Evolutionary conservation across 2,113 vertebrate species (phyloP).

Genomic region (Psittacula cyanocephala): DNA sequence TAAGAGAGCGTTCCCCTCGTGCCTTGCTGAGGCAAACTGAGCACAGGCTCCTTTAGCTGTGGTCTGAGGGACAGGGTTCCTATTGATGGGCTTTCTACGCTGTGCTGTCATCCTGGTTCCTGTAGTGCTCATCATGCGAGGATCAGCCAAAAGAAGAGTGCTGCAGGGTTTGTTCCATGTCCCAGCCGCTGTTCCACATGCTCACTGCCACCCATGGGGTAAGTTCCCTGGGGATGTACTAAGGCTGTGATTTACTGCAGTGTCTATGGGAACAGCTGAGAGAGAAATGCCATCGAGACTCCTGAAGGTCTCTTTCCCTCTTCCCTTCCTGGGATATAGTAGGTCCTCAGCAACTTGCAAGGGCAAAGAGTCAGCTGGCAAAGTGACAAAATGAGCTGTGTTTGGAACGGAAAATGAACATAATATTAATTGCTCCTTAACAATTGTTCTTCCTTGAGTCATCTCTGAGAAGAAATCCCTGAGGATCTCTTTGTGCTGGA

Average conservation of each 20-base stretch:
- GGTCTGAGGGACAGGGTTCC: neutral
- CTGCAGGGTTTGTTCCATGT: accelerated
- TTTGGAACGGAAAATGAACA: neutral
- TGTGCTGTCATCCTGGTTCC: neutral
- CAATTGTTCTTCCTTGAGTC: neutral
- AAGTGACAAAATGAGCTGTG: neutral
- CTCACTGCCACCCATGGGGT: accelerated
- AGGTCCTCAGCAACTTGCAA: neutral
- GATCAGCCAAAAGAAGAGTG: neutral
- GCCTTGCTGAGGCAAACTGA: neutral
- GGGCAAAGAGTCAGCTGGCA: neutral
- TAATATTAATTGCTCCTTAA: neutral
- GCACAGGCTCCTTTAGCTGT: neutral
- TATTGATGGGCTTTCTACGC: accelerated
- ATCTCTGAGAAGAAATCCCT: neutral
- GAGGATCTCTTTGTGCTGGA: neutral
- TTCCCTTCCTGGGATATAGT: neutral
- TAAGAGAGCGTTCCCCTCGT: neutral
- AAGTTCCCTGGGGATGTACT: neutral
- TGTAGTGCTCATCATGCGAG: neutral
- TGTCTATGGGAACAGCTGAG: accelerated
- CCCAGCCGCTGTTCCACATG: accelerated
- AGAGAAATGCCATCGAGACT: accelerated
- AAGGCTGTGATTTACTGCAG: neutral
- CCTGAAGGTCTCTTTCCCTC: neutral